These are phyloP conservation scores for Eretmochelys imbricata DNA, from an alignment of 2,113 vertebrate species.

Conservation along the genomic window DNA sequence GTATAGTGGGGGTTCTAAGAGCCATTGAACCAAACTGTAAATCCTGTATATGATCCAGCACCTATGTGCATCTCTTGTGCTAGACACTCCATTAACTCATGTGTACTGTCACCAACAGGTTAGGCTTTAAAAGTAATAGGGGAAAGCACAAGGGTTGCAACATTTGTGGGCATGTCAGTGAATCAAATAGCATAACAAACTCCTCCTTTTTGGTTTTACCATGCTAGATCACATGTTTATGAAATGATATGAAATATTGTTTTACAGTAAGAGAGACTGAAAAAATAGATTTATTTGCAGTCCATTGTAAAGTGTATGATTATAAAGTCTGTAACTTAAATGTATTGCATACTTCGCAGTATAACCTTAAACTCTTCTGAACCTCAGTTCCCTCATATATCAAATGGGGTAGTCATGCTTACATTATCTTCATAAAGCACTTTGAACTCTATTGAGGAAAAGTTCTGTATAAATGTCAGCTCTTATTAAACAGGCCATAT, in stretches of 20 bases:
- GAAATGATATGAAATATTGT: background rate
- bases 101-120: background rate
- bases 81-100: background rate
- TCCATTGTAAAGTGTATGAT: background rate
- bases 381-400: background rate
- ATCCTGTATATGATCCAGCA: too few species aligned
- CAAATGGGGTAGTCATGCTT: too few species aligned
- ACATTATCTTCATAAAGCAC: background rate
- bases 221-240: background rate
- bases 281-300: background rate
- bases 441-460: background rate
- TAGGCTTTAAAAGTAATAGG: background rate
- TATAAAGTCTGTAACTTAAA: background rate
- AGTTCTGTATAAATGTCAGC: background rate
- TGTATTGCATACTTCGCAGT: background rate
- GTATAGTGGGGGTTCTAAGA: too few species aligned
- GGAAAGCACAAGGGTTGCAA: background rate
- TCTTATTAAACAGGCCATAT: background rate
- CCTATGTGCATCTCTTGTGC: background rate
- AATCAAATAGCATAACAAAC: background rate
- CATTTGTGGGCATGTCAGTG: background rate
- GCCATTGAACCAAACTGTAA: too few species aligned
- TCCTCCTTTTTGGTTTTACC: background rate
- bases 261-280: background rate
- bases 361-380: background rate